A percentile compares a stretch with the other conserved stretches of the same genome.
Evolutionary conservation across 2,113 vertebrate genomes (phyloP).

Genomic region (Anhinga anhinga): DNA sequence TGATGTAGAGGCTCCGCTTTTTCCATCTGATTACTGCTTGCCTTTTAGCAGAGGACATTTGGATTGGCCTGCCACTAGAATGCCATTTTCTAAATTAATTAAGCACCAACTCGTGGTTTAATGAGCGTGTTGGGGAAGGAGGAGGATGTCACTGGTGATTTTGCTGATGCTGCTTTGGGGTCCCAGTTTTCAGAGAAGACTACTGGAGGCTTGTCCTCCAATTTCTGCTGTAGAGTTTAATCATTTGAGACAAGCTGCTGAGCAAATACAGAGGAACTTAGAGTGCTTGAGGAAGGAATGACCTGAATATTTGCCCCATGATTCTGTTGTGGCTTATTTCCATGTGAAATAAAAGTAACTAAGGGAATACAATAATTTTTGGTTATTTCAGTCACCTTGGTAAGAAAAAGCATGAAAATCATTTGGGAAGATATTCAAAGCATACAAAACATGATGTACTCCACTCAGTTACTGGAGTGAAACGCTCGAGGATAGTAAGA

Average conservation of each 20-base stretch:
- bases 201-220: not conserved
- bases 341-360: not conserved
- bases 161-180: not conserved
- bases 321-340: not conserved
- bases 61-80: not conserved
- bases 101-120: not conserved
- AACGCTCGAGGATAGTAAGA: not conserved
- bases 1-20: not conserved
- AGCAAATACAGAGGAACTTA: slow-evolving; percentile 36
- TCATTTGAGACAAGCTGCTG: slow-evolving; percentile 34
- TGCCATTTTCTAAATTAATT: not conserved
- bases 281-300: not conserved
- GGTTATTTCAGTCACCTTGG: not conserved
- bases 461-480: not conserved
- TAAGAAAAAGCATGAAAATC: not conserved
- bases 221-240: not conserved
- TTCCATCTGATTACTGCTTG: not conserved
- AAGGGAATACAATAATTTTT: not conserved
- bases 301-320: not conserved
- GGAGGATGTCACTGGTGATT: not conserved
- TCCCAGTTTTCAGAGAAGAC: not conserved
- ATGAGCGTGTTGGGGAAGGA: not conserved
- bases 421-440: not conserved
- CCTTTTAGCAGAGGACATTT: not conserved
- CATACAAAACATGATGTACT: not conserved